A percentile compares a stretch with the other conserved stretches of the same genome.
Evolutionary conservation across 2,797 vertebrate species (phyloP).

Genomic region (Brachyalestes nurse): DNA sequence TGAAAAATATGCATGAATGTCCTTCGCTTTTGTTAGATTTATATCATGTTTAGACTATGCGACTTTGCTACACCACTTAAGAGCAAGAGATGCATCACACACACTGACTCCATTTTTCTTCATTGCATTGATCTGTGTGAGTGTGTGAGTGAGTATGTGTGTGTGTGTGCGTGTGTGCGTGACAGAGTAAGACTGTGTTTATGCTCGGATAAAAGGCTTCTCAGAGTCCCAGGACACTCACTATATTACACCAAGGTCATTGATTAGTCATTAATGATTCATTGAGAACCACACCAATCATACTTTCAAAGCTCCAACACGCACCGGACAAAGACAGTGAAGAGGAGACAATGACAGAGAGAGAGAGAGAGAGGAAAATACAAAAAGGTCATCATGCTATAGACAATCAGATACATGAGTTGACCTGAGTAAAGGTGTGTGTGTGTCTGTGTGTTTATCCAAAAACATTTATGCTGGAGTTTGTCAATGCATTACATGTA

Average conservation of each 20-base stretch:
- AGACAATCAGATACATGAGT: neutral
- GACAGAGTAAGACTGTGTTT: constrained; percentile 28
- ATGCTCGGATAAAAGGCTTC: constrained; percentile 68
- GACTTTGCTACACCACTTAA: constrained; percentile 15
- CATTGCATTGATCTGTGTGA: neutral
- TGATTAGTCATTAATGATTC: constrained; percentile 83
- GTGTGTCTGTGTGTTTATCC: neutral
- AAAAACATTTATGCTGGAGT: neutral
- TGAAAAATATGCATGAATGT: neutral
- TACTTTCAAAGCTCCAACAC: constrained; percentile 21
- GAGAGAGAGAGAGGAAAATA: neutral
- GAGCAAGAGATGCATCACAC: constrained; percentile 38
- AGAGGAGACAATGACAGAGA: constrained; percentile 1
- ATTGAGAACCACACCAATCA: constrained; percentile 66
- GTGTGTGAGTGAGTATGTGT: constrained; percentile 38
- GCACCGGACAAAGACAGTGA: neutral
- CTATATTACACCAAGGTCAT: constrained; percentile 75
- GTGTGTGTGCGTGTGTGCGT: neutral
- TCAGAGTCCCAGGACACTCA: constrained; percentile 68
- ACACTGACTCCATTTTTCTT: constrained; percentile 30
- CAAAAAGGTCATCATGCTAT: neutral
- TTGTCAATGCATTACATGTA: neutral
- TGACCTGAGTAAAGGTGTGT: neutral
- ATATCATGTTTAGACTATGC: neutral
- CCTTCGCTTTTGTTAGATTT: neutral